phyloP scores from a whole-genome alignment of 2,113 vertebrate species.

The Corvus hawaiiensis region DNA sequence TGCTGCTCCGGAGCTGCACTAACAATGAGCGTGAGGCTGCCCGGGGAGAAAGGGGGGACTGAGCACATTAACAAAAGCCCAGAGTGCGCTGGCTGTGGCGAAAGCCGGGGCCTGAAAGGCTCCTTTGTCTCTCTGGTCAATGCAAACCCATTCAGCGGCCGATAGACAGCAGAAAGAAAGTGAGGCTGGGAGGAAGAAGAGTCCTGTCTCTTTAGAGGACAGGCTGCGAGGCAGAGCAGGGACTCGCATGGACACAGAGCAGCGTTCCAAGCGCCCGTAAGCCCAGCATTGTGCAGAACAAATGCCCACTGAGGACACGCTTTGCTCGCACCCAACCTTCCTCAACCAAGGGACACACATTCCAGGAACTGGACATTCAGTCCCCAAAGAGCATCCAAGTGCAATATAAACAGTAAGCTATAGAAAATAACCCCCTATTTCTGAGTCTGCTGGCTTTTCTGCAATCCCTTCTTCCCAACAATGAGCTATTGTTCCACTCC shows the following conservation, averaged over 20 bases:
- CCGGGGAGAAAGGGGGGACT: constrained; percentile 20
- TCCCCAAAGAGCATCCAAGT: background rate
- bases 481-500: constrained; percentile 16
- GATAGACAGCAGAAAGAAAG: constrained; percentile 36
- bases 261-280: background rate
- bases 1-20: background rate
- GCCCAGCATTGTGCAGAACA: background rate
- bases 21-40: constrained; percentile 51
- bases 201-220: constrained; percentile 62
- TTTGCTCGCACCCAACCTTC: background rate
- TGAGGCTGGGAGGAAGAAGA: constrained; percentile 48
- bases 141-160: constrained; percentile 64
- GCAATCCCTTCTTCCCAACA: background rate
- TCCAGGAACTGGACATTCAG: background rate
- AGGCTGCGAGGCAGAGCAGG: background rate
- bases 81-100: constrained; percentile 12
- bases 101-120: constrained; percentile 57
- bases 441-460: background rate
- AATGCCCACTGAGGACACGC: background rate
- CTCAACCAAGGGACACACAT: background rate
- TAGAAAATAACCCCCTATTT: background rate
- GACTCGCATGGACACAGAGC: background rate
- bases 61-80: constrained; percentile 64
- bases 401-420: background rate
- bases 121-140: constrained; percentile 72